Evolutionary conservation across 2,797 vertebrate species (phyloP), one percentile per base, ranked within the genome.

Genomic region (Rousettus madagascariensis): DNA sequence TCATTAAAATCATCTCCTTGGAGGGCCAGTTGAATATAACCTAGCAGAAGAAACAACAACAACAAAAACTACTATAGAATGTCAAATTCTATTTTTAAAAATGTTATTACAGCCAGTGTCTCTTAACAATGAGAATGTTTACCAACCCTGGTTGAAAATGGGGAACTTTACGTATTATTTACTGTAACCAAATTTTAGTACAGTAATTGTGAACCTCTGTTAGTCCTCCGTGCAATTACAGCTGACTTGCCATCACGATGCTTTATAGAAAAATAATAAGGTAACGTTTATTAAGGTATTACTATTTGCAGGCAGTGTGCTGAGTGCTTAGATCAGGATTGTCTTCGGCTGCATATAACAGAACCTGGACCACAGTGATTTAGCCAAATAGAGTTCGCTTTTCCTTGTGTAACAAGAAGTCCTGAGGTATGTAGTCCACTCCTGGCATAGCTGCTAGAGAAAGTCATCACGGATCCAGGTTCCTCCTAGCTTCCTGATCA

Each of bases 51-150:
- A 66, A 72, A 63, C 30, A 65, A 28, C 20, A 65, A 28, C 5
- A 53, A 53, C 15, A 61, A 61, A 80, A 71, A 24, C 26, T 85
- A 51, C 13, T 68, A n/a, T 80, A 91, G 46, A 66, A 66, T 43
- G 71, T 83, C 13, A 41, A 88, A 57, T 55, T 92, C 16, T 83
- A 59, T 80, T 94, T 82, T 61, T 86, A 63, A 55, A 74, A 90
- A 83, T 53, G 26, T 85, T 88, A 93, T 87, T 80, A 93, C 8
- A 85, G 41, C n/a, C 9, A 84, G 38, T 91, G 82, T 78, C 80
- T 94, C 72, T 92, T 82, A 92, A 63, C 55, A 89, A 75, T 72
- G 46, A 91, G 61, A 86, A 75, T 84, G 49, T 90, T 95, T 79
- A 77, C 66, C 41, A 87, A 46, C 13, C 46, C 26, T 49, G 17